These are phyloP conservation scores for Calcarius lapponicus DNA, from an alignment of 2,797 vertebrate genomes.

Conservation along the genomic window DNA sequence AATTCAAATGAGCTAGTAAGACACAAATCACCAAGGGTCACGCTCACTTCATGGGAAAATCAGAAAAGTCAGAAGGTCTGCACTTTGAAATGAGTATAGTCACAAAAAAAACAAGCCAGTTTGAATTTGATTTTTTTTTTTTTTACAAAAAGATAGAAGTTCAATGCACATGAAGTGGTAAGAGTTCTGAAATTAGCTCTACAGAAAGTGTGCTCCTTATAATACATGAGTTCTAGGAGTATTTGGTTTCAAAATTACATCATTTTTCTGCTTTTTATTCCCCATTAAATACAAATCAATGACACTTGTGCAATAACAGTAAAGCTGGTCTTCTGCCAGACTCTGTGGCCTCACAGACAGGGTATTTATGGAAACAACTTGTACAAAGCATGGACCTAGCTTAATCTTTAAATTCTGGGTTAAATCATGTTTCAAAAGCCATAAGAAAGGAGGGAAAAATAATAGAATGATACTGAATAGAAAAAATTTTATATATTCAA, in stretches of 20 bases:
- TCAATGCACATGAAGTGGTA: not conserved
- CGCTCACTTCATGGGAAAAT: not conserved
- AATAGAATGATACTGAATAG: not conserved
- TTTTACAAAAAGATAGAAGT: not conserved
- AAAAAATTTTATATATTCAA: not conserved
- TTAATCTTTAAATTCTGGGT: not conserved
- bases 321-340: not conserved
- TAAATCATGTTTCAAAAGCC: not conserved
- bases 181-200: not conserved
- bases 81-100: not conserved
- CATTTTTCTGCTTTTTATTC: not conserved
- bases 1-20: not conserved
- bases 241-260: not conserved
- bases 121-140: not conserved
- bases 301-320: not conserved
- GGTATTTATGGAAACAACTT: not conserved
- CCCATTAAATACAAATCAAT: not conserved
- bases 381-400: not conserved
- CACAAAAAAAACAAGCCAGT: not conserved
- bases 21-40: not conserved
- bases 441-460: not conserved
- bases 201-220: not conserved
- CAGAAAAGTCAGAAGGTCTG: not conserved
- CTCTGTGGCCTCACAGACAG: not conserved
- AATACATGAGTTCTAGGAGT: fast-evolving